Evolutionary conservation across 2,113 vertebrate species (phyloP), one percentile per base, ranked within the genome.

Genomic region (Sceloporus undulatus): DNA sequence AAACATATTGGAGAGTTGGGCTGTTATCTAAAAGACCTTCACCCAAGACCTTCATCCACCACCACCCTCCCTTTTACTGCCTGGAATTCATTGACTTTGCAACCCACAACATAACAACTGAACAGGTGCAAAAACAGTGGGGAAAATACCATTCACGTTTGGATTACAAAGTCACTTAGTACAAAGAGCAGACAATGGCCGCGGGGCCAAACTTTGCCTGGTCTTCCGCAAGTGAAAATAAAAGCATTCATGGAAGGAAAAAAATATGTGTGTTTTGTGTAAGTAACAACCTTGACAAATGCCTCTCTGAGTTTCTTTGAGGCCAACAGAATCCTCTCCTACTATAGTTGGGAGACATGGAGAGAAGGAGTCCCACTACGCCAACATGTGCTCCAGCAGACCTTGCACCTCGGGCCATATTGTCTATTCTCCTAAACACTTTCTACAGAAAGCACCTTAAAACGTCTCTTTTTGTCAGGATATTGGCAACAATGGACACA

Each of bases 401-500:
- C 23, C 38, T 62, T 29, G 19, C 76, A 27, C 59, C 19, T 66
- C 21, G 14, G n/a, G 65, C 4, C 56, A 21, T 4, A 7, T 38
- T 70, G 14, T 42, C 59, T 42, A 9, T 59, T 77, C 7, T 66
- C 4, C 14, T 21, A 9, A 18, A 7, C 21, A 19, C 13, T 5
- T 52, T 71, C 7, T 18, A 3, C 0, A 29, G 52, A 29, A 0
- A 73, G 16, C 48, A 11, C 4, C 3, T 54, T 68, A 38, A 23
- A 11, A 38, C 71, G 3, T 19, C 21, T 29, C 9, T 29, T 74
- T 21, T 34, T 25, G 80, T 54, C 27, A 27, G 0, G 23, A 0
- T 0, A 1, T 79, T 27, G 42, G 68, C 38, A 1, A n/a, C 38
- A 62, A 42, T 13, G 10, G 38, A 29, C 4, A 59, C 23, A 16